These are phyloP conservation scores for Antigone vipio DNA, from an alignment of 2,113 vertebrate genomes.

Conservation along the genomic window DNA sequence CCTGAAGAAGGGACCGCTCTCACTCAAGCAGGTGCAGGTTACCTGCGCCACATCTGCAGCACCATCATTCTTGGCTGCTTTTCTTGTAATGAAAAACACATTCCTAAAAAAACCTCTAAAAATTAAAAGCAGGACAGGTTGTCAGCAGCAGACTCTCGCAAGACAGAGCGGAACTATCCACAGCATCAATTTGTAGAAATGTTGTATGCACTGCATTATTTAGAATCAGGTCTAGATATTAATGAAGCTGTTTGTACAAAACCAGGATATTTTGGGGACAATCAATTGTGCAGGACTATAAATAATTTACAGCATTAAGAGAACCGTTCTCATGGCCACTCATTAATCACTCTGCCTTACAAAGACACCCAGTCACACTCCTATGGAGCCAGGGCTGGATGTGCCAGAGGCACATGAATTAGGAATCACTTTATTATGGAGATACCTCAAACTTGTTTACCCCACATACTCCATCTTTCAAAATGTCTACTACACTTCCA, in stretches of 20 bases:
- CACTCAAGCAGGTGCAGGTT: fast-evolving
- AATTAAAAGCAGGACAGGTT: neutral
- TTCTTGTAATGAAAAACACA: neutral
- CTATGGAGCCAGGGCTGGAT: neutral
- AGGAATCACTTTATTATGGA: constrained; percentile 43
- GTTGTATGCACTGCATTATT: neutral
- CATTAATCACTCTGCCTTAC: neutral
- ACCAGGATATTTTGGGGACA: constrained; percentile 28
- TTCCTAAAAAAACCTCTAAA: neutral
- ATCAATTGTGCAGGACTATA: constrained; percentile 34
- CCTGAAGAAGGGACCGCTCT: neutral
- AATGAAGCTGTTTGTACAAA: constrained; percentile 51
- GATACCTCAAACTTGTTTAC: constrained; percentile 51
- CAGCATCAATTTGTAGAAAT: neutral
- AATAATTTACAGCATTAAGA: constrained; percentile 46
- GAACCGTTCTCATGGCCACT: neutral
- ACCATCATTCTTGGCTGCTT: neutral
- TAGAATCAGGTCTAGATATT: neutral
- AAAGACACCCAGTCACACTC: neutral
- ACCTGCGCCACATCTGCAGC: neutral
- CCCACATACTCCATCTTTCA: constrained; percentile 6
- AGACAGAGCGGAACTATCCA: fast-evolving
- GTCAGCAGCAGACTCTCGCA: neutral
- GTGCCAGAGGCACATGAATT: constrained; percentile 25
- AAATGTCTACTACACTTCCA: neutral